Conservation (phyloP, 2,113 vertebrate species). For the Amblyornis subalaris region DNA sequence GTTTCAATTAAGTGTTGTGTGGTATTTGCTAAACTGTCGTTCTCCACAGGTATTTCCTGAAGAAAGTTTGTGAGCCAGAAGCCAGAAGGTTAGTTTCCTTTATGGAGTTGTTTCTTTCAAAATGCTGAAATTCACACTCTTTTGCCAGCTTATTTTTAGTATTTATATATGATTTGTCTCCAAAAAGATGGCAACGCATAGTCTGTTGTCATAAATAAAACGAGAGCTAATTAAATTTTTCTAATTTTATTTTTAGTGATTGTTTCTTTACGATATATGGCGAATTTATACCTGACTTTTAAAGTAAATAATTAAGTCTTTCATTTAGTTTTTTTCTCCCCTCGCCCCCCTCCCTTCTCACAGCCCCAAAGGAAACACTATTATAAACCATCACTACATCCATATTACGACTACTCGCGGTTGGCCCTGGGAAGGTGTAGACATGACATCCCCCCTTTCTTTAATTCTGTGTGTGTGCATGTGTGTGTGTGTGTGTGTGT, state of each 20-base stretch:
- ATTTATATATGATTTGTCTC: slow-evolving; percentile 53
- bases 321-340: not conserved
- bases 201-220: slow-evolving; percentile 46
- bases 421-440: slow-evolving; percentile 38
- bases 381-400: slow-evolving; percentile 6
- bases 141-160: not conserved
- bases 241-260: slow-evolving; percentile 35
- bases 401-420: not conserved
- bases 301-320: slow-evolving; percentile 25
- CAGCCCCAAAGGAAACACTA: not conserved
- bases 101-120: slow-evolving; percentile 38
- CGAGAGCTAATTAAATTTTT: slow-evolving; percentile 8
- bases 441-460: not conserved
- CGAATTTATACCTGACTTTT: slow-evolving; percentile 51
- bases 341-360: not conserved
- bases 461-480: not conserved
- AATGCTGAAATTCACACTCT: slow-evolving; percentile 1
- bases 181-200: not conserved
- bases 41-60: slow-evolving; percentile 77
- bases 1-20: slow-evolving; percentile 67
- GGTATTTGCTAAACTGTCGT: slow-evolving; percentile 66
- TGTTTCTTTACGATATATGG: slow-evolving; percentile 60
- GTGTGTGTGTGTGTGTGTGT: not conserved
- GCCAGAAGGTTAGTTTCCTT: slow-evolving; percentile 54
- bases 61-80: slow-evolving; percentile 62